phyloP scores from a whole-genome alignment of 2,797 vertebrate genomes.

The Loriculus beryllinus region DNA sequence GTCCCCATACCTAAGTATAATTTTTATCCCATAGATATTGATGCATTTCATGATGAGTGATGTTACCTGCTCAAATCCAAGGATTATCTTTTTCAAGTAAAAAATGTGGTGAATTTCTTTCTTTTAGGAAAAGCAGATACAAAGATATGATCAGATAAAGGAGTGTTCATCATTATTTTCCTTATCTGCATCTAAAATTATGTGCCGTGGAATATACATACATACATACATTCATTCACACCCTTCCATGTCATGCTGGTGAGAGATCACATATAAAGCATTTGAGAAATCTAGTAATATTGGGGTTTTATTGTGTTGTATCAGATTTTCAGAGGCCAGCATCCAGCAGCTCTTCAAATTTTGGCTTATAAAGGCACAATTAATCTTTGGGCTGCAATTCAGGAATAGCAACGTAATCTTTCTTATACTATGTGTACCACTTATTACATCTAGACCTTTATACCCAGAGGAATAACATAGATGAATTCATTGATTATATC shows the following conservation, averaged over 20 bases:
- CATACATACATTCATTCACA: neutral
- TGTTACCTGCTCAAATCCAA: neutral
- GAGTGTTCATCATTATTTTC: neutral
- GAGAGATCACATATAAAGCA: neutral
- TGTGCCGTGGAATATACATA: neutral
- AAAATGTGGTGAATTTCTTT: neutral
- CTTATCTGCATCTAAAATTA: neutral
- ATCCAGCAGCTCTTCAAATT: constrained; percentile 35
- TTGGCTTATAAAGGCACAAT: constrained; percentile 33
- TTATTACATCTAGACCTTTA: constrained; percentile 51
- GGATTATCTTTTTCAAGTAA: neutral
- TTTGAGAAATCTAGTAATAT: neutral
- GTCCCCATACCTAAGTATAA: neutral
- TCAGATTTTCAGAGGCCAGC: constrained; percentile 5
- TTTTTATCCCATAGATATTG: neutral
- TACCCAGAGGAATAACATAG: constrained; percentile 45
- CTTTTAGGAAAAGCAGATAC: neutral
- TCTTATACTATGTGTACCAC: neutral
- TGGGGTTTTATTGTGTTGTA: neutral
- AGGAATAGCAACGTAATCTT: constrained; percentile 28
- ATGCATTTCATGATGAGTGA: neutral
- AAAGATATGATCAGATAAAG: neutral
- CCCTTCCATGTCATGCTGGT: neutral
- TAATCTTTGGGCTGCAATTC: constrained; percentile 31
- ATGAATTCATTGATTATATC: constrained; percentile 67